Evolutionary conservation across 1,140 invertebrate genomes (phyloP).

Genomic region (Neuroterus valhalla): DNA sequence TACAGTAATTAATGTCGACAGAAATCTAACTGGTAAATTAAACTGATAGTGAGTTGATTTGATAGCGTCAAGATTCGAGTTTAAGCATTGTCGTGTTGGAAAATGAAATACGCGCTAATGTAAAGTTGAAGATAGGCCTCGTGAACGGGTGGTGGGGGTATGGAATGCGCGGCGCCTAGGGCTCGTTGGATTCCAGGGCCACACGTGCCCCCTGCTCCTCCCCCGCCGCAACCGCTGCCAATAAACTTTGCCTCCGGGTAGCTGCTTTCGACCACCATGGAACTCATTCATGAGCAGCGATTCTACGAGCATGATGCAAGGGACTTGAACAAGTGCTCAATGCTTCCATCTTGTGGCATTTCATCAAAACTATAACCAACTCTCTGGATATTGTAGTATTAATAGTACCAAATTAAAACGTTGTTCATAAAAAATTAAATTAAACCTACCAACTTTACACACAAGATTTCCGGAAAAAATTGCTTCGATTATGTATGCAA

Average conservation of each 20-base stretch:
- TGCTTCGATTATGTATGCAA: too few relatives aligned
- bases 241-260: slow-evolving; percentile 74
- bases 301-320: slow-evolving; percentile 31
- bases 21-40: background rate
- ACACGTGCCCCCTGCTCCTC: slow-evolving; percentile 72
- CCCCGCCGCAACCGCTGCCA: slow-evolving; percentile 65
- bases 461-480: too few relatives aligned
- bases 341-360: slow-evolving; percentile 47
- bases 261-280: slow-evolving; percentile 74
- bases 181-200: slow-evolving; percentile 77
- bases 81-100: slow-evolving; percentile 53
- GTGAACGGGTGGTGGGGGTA: slow-evolving; percentile 60
- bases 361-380: background rate
- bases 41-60: background rate
- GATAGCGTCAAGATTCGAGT: slow-evolving; percentile 37
- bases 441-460: too few relatives aligned
- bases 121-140: slow-evolving; percentile 63
- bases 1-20: too few relatives aligned
- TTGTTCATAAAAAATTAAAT: too few relatives aligned
- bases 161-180: slow-evolving; percentile 79
- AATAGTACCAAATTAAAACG: background rate
- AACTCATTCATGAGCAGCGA: slow-evolving; percentile 72
- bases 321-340: background rate
- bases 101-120: slow-evolving; percentile 65
- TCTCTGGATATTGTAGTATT: background rate